Conservation (phyloP, 1,140 invertebrate genomes). For the Drosophila oshimai region DNA sequence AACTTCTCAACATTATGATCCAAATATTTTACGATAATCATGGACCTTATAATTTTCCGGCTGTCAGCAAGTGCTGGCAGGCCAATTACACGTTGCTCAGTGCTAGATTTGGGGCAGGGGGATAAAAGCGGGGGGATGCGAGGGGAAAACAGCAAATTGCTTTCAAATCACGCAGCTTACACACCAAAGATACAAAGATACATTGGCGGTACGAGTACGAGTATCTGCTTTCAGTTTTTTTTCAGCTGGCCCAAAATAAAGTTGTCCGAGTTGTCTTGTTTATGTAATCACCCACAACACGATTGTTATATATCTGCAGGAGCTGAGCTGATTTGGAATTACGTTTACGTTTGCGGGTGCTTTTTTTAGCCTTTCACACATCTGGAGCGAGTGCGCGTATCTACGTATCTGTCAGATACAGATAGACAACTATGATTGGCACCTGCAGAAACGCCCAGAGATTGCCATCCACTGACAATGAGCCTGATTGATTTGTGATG, state of each 20-base stretch:
- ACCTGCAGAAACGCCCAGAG: conserved; percentile 44
- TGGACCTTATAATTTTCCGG: conserved; percentile 25
- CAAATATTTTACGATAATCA: conserved; percentile 32
- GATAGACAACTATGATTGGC: conserved; percentile 22
- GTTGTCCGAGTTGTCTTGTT: conserved; percentile 65
- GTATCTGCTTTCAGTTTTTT: conserved; percentile 21
- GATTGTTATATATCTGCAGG: conserved; percentile 56
- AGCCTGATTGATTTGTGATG: conserved; percentile 48
- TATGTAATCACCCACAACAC: conserved; percentile 78
- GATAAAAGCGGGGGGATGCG: not conserved
- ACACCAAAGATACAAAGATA: conserved; percentile 13
- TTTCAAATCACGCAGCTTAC: conserved; percentile 63
- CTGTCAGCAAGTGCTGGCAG: conserved; percentile 23
- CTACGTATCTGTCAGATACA: conserved; percentile 44
- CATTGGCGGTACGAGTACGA: conserved; percentile 23
- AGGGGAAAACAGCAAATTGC: conserved; percentile 59
- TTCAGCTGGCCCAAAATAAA: conserved; percentile 53
- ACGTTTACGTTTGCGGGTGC: conserved; percentile 11
- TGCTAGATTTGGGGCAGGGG: conserved; percentile 2
- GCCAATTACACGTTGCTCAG: conserved; percentile 30
- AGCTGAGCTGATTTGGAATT: conserved; percentile 30
- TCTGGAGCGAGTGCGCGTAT: conserved; percentile 32
- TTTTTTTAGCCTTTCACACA: conserved; percentile 45
- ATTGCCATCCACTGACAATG: conserved; percentile 41
- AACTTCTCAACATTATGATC: not conserved